Evolutionary conservation across 2,113 vertebrate genomes (phyloP).

Genomic region (Argyrosomus japonicus): DNA sequence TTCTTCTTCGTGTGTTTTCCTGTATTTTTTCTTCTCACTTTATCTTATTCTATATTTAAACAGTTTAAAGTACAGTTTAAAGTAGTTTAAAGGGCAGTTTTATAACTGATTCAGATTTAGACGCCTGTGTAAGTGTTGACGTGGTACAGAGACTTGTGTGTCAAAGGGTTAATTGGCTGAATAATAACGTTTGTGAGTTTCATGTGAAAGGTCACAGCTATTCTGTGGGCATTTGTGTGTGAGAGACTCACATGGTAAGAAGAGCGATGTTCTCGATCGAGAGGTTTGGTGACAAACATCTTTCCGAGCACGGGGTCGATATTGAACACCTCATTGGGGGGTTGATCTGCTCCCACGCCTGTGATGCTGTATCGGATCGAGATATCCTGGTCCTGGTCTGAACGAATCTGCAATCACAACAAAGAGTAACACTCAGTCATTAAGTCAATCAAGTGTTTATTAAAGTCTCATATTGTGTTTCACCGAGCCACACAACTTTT

Average conservation of each 20-base stretch:
- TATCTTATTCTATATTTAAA: neutral
- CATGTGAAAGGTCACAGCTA: conserved; percentile 1
- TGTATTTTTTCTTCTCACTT: neutral
- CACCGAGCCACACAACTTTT: neutral
- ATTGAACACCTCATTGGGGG: conserved; percentile 94
- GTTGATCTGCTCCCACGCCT: conserved; percentile 92
- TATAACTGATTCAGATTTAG: neutral
- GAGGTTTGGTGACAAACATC: conserved; percentile 94
- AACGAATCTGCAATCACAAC: conserved; percentile 89
- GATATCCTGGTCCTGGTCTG: conserved; percentile 95
- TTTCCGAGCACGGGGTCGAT: conserved; percentile 93
- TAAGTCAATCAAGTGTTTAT: neutral
- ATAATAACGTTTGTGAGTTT: neutral
- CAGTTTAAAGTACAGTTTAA: too few species aligned
- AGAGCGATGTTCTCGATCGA: conserved; percentile 93
- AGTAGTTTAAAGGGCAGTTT: neutral
- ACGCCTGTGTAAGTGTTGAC: too few species aligned
- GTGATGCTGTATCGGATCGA: conserved; percentile 97
- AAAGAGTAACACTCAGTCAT: conserved; percentile 24
- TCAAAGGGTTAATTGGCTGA: conserved; percentile 9
- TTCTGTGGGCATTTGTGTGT: neutral
- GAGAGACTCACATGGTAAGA: conserved; percentile 92
- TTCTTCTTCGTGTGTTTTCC: neutral
- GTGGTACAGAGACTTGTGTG: neutral
- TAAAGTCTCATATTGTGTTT: neutral